Evolutionary conservation across 2,113 vertebrate genomes (phyloP).

Genomic region (Trichechus manatus): DNA sequence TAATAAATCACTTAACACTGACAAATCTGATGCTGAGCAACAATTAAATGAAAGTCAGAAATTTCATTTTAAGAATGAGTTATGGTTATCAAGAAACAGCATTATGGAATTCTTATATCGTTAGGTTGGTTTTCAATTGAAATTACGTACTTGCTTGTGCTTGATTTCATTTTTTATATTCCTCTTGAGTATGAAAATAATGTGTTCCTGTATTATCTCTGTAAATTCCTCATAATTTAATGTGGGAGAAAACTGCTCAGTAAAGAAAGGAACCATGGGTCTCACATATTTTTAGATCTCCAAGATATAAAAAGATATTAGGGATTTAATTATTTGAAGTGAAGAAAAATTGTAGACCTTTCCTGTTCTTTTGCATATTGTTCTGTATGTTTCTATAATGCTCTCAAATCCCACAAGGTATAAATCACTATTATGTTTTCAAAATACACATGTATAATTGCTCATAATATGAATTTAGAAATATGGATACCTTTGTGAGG

Average conservation of each 20-base stretch:
- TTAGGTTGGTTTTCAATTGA: background rate
- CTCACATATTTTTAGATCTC: background rate
- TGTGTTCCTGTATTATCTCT: background rate
- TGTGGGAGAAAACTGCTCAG: background rate
- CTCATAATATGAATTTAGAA: too few relatives aligned
- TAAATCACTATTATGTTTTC: too few relatives aligned
- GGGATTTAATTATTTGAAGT: background rate
- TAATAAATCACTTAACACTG: background rate
- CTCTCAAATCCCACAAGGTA: too few relatives aligned
- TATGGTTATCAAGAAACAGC: background rate
- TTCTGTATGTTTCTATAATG: too few relatives aligned
- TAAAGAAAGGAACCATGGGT: background rate
- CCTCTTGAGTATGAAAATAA: background rate
- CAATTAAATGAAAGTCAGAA: background rate
- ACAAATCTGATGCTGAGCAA: background rate
- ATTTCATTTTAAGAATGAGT: background rate
- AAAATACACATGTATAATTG: too few relatives aligned
- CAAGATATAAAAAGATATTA: background rate
- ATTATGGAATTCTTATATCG: background rate
- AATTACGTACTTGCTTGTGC: background rate
- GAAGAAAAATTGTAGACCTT: background rate
- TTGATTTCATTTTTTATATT: background rate
- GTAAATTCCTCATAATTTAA: background rate
- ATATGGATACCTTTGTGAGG: too few relatives aligned
- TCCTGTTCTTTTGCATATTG: background rate